These are phyloP conservation scores for Castor canadensis DNA, from an alignment of 2,113 vertebrate genomes.

Conservation along the genomic window DNA sequence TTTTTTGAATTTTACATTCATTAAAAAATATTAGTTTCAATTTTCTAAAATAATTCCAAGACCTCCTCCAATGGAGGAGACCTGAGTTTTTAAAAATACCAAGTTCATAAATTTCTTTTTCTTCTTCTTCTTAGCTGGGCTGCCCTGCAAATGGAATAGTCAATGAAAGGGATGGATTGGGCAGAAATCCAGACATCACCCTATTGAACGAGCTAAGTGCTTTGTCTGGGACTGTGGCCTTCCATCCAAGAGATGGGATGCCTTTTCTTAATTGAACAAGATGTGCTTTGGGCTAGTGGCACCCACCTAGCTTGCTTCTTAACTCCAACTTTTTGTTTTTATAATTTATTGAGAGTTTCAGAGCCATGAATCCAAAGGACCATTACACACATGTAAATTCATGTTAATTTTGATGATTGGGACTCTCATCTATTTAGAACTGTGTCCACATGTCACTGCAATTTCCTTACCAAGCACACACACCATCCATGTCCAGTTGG, in stretches of 20 bases:
- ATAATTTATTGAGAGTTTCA: background rate
- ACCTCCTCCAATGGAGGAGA: background rate
- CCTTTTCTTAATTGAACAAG: background rate
- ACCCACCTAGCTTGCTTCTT: background rate
- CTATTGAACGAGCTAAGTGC: background rate
- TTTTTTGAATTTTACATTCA: background rate
- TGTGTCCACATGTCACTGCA: too few species aligned
- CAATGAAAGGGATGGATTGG: background rate
- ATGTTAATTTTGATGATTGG: background rate
- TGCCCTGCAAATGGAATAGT: background rate
- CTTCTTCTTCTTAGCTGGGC: background rate
- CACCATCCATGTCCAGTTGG: background rate
- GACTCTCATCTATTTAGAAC: background rate
- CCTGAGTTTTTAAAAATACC: constrained; percentile 7
- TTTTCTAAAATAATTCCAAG: constrained; percentile 6
- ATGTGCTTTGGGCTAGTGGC: background rate
- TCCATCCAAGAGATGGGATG: background rate
- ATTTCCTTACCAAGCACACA: background rate
- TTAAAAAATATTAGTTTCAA: background rate
- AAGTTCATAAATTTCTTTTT: background rate
- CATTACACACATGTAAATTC: background rate
- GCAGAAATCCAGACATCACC: background rate
- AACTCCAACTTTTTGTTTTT: background rate
- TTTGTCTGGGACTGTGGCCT: background rate
- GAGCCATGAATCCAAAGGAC: background rate